phyloP scores from a whole-genome alignment of 2,888 invertebrate species.

The Rosalia funebris region DNA sequence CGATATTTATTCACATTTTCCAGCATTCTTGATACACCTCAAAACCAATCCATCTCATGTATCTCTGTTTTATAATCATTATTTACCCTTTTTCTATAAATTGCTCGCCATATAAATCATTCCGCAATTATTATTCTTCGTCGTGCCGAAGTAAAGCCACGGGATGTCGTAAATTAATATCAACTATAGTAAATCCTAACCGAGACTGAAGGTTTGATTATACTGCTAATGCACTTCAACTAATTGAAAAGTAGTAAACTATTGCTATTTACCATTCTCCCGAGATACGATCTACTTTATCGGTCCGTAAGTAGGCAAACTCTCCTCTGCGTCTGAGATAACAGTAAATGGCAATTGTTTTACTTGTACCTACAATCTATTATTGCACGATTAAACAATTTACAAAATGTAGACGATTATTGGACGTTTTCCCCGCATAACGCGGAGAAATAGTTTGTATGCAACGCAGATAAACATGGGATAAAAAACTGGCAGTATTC shows the following conservation, averaged over 20 bases:
- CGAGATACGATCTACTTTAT: conserved; percentile 27
- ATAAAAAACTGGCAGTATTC: too few species aligned
- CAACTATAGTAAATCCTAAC: conserved; percentile 31
- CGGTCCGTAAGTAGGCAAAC: conserved; percentile 19
- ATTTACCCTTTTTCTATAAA: neutral
- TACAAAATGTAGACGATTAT: too few species aligned
- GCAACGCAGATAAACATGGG: too few species aligned
- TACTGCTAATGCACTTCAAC: conserved; percentile 28
- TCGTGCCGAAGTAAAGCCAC: conserved; percentile 22
- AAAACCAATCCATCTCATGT: too few species aligned
- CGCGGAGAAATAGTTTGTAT: too few species aligned
- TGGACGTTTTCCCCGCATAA: too few species aligned
- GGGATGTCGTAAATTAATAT: conserved; percentile 35
- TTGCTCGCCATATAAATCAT: conserved; percentile 13
- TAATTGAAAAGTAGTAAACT: conserved; percentile 29
- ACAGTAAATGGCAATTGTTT: conserved; percentile 21
- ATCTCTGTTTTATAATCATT: too few species aligned
- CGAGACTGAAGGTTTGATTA: conserved; percentile 29
- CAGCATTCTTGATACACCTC: too few species aligned
- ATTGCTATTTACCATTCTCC: conserved; percentile 30
- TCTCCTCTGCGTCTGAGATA: conserved; percentile 14
- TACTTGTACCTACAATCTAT: conserved; percentile 7
- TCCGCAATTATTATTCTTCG: conserved; percentile 7
- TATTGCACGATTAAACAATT: conserved; percentile 6
- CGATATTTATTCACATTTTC: too few species aligned